Percentiles rank a stretch among this genome's conserved stretches.
phyloP scores from a whole-genome alignment of 2,797 vertebrate genomes.

The Pithecia hirsuta region DNA sequence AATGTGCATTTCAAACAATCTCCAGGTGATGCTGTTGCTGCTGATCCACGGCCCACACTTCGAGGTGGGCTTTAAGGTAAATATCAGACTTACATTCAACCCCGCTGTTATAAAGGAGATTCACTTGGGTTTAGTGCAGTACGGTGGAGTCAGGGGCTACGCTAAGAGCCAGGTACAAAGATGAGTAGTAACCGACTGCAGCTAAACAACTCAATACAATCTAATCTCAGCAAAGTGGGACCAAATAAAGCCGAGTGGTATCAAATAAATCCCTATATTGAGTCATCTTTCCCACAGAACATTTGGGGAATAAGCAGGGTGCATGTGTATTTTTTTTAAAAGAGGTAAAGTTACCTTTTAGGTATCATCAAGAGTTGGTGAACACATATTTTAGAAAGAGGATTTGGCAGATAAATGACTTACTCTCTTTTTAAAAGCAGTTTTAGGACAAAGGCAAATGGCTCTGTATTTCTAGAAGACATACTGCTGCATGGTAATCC shows the following conservation, averaged over 20 bases:
- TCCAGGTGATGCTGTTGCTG: no score
- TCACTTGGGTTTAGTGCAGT: rapidly evolving
- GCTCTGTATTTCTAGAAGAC: neutral
- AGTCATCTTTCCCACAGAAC: neutral
- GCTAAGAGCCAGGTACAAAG: neutral
- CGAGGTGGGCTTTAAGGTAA: neutral
- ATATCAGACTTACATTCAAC: rapidly evolving
- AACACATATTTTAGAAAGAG: neutral
- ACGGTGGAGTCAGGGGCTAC: rapidly evolving
- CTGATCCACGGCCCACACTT: rapidly evolving
- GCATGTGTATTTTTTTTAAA: neutral
- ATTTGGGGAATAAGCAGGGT: neutral
- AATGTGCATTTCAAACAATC: neutral
- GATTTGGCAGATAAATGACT: neutral
- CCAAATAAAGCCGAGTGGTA: neutral
- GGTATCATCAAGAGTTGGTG: neutral
- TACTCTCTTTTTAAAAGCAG: neutral
- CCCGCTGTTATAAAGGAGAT: neutral
- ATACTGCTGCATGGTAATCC: rapidly evolving
- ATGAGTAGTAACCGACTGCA: rapidly evolving
- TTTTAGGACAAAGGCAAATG: neutral
- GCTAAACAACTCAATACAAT: rapidly evolving
- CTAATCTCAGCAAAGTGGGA: neutral
- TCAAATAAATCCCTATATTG: neutral
- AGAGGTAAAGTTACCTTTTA: neutral